Evolutionary conservation across 2,113 vertebrate genomes (phyloP), one percentile per base, ranked within the genome.

Genomic region (Semnornis frantzii): DNA sequence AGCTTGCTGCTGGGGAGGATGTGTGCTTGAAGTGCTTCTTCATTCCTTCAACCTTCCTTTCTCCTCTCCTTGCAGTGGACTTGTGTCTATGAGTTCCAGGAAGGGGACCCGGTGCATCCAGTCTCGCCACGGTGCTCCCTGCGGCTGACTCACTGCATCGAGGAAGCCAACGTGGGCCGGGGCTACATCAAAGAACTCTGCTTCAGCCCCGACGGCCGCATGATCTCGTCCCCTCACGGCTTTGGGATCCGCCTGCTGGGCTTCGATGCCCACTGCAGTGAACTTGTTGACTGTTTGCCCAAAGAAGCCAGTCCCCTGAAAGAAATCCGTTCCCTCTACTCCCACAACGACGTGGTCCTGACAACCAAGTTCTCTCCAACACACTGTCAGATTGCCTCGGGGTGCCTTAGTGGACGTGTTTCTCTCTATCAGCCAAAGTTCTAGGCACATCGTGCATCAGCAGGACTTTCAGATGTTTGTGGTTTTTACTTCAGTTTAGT

Each of bases 351-450:
- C 12, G 99, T 99, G 96, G 99, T 99, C 87, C 98, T 99, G 95
- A 99, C 99, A 87, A 99, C 99, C 85, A 99, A 99, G 98, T 99
- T 99, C 97, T 99, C 99, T 82, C 99, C 99, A 33, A 99, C 99
- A 6, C 99, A 99, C 96, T 99, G 99, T 98, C 99, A 99, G 98
- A 98, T 99, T 86, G 99, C 99, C 96, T 99, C 99, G 31, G 99
- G 99, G 97, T 99, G 99, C 98, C 99, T 99, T 97, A 99, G 99
- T 4, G 99, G 99, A 82, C 99, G 98, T 4, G 99, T 99, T 76
- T 98, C 99, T 85, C 98, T 99, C 63, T 99, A 99, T 97, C 99
- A 99, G 98, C 99, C 99, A 95, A 99, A 99, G 97, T 99, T 99
- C 97, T 99, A 99, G 97, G 97, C 87, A 50, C 82, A 33, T 87